Conservation (phyloP, 1,140 invertebrate genomes). For the Centruroides sculpturatus region DNA sequence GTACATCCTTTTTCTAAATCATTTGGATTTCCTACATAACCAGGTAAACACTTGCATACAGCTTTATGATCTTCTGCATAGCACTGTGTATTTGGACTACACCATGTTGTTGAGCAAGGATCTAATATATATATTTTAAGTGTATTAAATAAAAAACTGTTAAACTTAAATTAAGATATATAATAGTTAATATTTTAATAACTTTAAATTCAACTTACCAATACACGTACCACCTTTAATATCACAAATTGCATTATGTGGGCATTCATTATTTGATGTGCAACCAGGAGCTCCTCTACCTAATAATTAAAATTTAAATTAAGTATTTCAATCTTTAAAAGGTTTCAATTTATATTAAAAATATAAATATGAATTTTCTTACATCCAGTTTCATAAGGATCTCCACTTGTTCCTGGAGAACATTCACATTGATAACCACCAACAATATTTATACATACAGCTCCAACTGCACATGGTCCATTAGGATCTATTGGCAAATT, state of each 20-base stretch:
- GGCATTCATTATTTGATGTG: constrained; percentile 54
- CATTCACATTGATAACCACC: constrained; percentile 72
- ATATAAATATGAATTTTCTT: constrained; percentile 24
- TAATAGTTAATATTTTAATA: neutral
- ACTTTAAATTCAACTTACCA: constrained; percentile 2
- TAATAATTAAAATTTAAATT: neutral
- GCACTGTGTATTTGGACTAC: constrained; percentile 69
- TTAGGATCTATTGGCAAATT: constrained; percentile 28
- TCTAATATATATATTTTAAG: constrained; percentile 34
- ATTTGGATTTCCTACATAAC: constrained; percentile 37
- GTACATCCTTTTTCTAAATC: constrained; percentile 19
- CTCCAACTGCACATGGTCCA: constrained; percentile 61
- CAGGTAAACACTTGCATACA: constrained; percentile 69
- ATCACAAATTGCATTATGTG: constrained; percentile 57
- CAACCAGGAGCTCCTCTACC: constrained; percentile 41
- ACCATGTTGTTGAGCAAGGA: constrained; percentile 56
- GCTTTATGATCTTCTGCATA: constrained; percentile 74
- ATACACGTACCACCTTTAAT: constrained; percentile 37
- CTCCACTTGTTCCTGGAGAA: constrained; percentile 59
- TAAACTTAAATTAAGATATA: neutral
- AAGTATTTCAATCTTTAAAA: neutral
- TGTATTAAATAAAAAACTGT: neutral
- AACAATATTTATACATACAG: constrained; percentile 71
- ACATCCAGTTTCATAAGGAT: constrained; percentile 68
- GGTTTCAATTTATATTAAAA: neutral